Conservation (phyloP, 2,113 vertebrate species). For the Romanogobio albipinnatus region DNA sequence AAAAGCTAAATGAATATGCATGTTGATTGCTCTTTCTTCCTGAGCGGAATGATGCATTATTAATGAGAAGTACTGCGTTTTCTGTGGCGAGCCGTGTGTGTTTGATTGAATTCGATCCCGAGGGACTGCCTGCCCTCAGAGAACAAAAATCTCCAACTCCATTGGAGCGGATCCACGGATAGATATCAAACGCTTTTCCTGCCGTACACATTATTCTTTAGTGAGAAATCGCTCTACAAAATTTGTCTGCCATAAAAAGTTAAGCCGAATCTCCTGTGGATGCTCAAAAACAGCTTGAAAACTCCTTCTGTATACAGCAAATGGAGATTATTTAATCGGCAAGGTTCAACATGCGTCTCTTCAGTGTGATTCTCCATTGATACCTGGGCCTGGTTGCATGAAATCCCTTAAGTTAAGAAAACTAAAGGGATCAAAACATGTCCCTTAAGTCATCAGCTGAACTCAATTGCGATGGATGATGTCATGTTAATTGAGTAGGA, state of each 20-base stretch:
- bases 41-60: constrained; percentile 65
- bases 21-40: constrained; percentile 61
- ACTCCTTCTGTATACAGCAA: neutral
- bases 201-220: neutral
- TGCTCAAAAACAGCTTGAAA: neutral
- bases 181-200: constrained; percentile 9
- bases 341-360: neutral
- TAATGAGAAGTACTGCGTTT: constrained; percentile 48
- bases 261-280: neutral
- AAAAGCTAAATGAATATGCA: constrained; percentile 67
- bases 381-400: neutral
- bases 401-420: too few species aligned
- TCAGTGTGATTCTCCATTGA: neutral
- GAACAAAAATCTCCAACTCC: constrained; percentile 12
- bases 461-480: too few species aligned
- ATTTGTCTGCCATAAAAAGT: constrained; percentile 11
- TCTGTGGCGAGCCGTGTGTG: constrained; percentile 22
- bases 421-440: too few species aligned
- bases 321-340: neutral
- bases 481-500: too few species aligned
- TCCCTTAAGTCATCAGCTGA: too few species aligned
- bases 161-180: neutral
- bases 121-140: constrained; percentile 31
- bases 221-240: neutral
- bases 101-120: constrained; percentile 26